These are phyloP conservation scores for Cydia fagiglandana DNA, from an alignment of 1,140 invertebrate genomes.

Conservation along the genomic window DNA sequence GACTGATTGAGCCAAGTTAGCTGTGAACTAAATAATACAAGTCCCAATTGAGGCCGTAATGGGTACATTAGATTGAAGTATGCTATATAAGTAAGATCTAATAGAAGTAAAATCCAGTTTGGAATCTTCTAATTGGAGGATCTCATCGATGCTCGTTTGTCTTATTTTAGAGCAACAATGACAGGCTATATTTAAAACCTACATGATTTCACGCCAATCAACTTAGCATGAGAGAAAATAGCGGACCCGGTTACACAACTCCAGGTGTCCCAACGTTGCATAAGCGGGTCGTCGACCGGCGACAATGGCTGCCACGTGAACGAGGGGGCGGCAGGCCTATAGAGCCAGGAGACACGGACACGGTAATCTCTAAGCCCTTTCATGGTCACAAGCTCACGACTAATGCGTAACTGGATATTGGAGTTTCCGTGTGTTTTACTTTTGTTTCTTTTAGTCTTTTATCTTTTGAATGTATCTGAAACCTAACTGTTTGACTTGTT, in stretches of 20 bases:
- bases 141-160: background rate
- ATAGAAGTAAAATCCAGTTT: background rate
- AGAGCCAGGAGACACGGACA: slow-evolving; percentile 33
- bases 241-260: slow-evolving; percentile 36
- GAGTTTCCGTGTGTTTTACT: slow-evolving; percentile 9
- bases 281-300: slow-evolving; percentile 54
- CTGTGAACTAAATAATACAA: slow-evolving; percentile 5
- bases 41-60: slow-evolving; percentile 9
- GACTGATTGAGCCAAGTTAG: slow-evolving; percentile 18
- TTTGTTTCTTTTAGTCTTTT: background rate
- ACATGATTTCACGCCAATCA: slow-evolving; percentile 30
- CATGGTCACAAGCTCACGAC: slow-evolving; percentile 32
- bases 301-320: slow-evolving; percentile 45
- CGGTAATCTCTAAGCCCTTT: slow-evolving; percentile 34
- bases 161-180: background rate
- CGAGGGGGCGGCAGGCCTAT: slow-evolving; percentile 42
- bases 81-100: no score
- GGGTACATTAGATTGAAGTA: no score
- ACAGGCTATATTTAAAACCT: slow-evolving; percentile 10
- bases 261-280: slow-evolving; percentile 56
- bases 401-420: slow-evolving; percentile 24
- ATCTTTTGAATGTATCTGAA: background rate
- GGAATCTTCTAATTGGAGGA: background rate
- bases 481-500: no score
- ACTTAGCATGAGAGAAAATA: slow-evolving; percentile 10